Conservation (phyloP, 1,140 invertebrate genomes). For the Cepaea nemoralis region DNA sequence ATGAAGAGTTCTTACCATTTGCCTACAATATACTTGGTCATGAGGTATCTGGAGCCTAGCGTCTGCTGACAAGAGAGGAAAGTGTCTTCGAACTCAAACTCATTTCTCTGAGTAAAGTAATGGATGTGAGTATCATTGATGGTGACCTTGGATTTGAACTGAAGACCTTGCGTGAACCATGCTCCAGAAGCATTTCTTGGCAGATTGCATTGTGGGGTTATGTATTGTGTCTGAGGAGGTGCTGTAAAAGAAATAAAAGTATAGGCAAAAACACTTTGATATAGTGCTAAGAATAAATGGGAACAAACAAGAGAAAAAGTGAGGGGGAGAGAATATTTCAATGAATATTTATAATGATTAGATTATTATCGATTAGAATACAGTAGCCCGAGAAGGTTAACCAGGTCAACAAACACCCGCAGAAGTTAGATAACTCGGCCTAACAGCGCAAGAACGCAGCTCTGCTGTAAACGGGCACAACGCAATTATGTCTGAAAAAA, state of each 20-base stretch:
- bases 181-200: conserved; percentile 93
- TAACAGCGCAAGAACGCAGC: no score
- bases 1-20: conserved; percentile 81
- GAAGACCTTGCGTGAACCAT: conserved; percentile 92
- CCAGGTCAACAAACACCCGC: no score
- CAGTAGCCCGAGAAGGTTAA: no score
- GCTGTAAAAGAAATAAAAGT: conserved; percentile 46
- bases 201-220: conserved; percentile 89
- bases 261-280: conserved; percentile 4
- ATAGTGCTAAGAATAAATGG: background rate
- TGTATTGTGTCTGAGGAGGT: conserved; percentile 67
- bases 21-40: conserved; percentile 94
- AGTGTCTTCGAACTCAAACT: conserved; percentile 81
- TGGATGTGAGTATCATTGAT: conserved; percentile 95
- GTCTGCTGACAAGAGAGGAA: conserved; percentile 94
- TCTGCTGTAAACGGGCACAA: no score
- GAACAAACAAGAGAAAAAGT: no score
- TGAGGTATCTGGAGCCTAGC: conserved; percentile 89
- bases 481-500: no score
- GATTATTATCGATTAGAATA: no score
- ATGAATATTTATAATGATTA: no score
- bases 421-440: no score
- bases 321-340: no score
- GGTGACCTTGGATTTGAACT: conserved; percentile 84
- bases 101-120: conserved; percentile 92